Base-by-base conservation (phyloP, 2,888 invertebrate species). In the Drosophila sordidapex region DNA sequence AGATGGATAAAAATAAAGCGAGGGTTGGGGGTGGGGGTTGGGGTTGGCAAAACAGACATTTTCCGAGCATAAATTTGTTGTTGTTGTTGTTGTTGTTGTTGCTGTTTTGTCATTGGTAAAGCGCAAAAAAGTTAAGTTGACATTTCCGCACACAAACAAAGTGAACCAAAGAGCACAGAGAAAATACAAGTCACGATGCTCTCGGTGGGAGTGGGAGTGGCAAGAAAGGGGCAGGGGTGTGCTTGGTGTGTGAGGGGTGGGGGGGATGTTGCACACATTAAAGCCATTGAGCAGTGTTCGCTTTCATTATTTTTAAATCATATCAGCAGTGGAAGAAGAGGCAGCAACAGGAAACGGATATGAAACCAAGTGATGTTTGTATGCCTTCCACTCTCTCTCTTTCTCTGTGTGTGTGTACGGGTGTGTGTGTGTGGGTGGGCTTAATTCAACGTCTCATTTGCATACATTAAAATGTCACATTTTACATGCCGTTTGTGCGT, bases 391-490 rank as follows among this genome's bases (percentile, higher is more conserved):
- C 40, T 64, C 40, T 21, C 21, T 46, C 4, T 46, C 25, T 15
- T 8, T 36, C 7, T 46, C 8, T 33, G 35, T 40, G 38, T 3
- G 33, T 52, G 52, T 33, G 52, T 25, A 27, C 2, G 53, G 48
- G 49, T 40, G 54, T 59, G 74, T 72, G 73, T 67, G 75, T 71
- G 74, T 76, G 76, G 71, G 56, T 63, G 54, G 70, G 85, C 83
- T 89, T 87, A 87, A 89, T 83, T 86, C 88, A 85, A 83, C 88
- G 81, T 87, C 87, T 88, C 89, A 87, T 87, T 87, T 87, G 88
- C 87, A 87, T 87, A 87, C 88, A 87, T 87, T 87, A 87, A 87
- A 87, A 89, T 85, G 87, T 86, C 87, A 89, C 89, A 87, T 86
- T 87, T 89, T 86, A 81, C 86, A 87, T 87, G 90, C 89, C 88